These are phyloP conservation scores for Sceloporus tristichus DNA, from an alignment of 2,113 vertebrate genomes.

Conservation along the genomic window DNA sequence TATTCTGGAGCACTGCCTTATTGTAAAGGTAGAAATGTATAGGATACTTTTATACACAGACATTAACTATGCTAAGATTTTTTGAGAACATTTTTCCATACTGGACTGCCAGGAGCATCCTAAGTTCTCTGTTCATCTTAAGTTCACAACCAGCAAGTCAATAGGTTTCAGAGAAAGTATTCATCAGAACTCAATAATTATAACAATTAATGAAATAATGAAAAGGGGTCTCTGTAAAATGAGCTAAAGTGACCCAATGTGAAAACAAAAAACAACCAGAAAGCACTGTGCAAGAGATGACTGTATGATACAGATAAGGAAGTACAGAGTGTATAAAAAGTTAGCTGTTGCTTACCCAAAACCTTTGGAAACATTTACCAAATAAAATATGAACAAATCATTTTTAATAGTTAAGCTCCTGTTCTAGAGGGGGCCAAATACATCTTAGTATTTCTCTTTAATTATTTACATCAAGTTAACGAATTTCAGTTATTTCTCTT, in stretches of 20 bases:
- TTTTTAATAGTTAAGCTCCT: neutral
- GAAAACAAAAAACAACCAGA: neutral
- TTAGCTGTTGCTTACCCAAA: neutral
- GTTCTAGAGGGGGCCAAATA: constrained; percentile 13
- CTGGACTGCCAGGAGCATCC: neutral
- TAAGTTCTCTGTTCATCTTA: neutral
- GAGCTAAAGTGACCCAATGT: neutral
- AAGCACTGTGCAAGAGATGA: neutral
- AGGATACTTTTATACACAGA: neutral
- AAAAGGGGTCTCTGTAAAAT: neutral
- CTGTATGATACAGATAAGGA: neutral
- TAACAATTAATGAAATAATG: no score
- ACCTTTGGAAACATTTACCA: neutral
- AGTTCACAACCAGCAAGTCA: no score
- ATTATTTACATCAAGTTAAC: constrained; percentile 74
- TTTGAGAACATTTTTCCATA: neutral
- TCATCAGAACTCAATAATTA: neutral
- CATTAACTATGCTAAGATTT: neutral
- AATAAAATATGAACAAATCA: neutral
- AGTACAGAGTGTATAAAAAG: neutral
- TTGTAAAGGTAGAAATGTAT: neutral
- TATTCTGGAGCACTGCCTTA: neutral
- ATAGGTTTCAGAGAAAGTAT: neutral
- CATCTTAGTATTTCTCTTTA: constrained; percentile 51
- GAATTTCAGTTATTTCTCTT: constrained; percentile 62